Evolutionary conservation across 2,113 vertebrate genomes (phyloP), one percentile per base, ranked within the genome.

Genomic region (Semicossyphus pulcher): DNA sequence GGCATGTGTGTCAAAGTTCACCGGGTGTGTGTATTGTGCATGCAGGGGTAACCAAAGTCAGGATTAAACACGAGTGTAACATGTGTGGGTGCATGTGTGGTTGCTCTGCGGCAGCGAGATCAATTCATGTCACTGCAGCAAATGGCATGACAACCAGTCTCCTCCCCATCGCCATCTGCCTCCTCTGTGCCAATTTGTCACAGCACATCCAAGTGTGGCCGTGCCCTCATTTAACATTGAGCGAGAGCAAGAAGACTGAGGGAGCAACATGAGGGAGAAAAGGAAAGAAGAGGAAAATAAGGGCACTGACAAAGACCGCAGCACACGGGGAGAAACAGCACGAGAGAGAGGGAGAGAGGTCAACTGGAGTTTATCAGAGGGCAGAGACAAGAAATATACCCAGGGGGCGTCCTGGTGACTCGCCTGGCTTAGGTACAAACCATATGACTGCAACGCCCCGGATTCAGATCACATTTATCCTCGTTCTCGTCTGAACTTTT

Each of bases 161-260:
- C 87, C 89, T 86, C 86, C 72, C 83, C 71, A 36, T 71, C 85
- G 66, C 91, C 89, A 91, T 91, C 91, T 91, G 92, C 86, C 80
- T 86, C 82, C 76, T 83, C 56, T 31, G 80, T 76, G 84, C 87
- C 91, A 89, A 92, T 90, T 92, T 92, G 85, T 91, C 83, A 82
- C 80, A 77, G 88, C 61, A 85, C 83, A 78, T 81, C 81, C 80
- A 70, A 87, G 83, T 76, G 86, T 62, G 81, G 88, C 86, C 72
- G 10, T 76, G 80, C 78, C 85, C 83, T 86, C 83, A 14, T 80
- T 89, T 86, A 83, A 81, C 80, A 84, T 16, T 23, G 72, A 87
- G 78, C 49, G 36, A 36, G 67, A 71, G 74, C 25, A 53, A 45
- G n/a, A 60, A 10, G 41, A 20, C 66, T 64, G 29, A 0, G 28